Conservation (phyloP, 35 echinoderm and acorn worm genomes). For the Chiridota heheva region DNA sequence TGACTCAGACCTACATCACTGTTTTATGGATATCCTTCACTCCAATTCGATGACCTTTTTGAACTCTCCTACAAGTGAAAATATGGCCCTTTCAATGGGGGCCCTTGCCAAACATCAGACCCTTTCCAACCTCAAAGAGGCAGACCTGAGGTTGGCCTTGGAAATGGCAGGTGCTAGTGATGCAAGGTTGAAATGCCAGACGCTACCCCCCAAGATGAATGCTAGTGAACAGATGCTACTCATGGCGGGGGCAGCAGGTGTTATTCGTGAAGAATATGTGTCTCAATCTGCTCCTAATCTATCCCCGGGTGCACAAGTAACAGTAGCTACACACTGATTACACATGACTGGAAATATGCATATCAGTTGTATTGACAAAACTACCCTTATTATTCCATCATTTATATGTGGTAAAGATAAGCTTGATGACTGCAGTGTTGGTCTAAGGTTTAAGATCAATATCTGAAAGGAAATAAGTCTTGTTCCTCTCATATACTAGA, state of each 20-base stretch:
- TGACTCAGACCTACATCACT: constrained; percentile 91
- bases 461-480: no score
- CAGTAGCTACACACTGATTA: no score
- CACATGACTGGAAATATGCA: no score
- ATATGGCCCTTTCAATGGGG: constrained; percentile 39
- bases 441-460: no score
- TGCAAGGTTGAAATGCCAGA: constrained; percentile 85
- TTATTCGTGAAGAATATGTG: constrained; percentile 77
- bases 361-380: no score
- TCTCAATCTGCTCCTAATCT: constrained; percentile 97
- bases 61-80: constrained; percentile 23
- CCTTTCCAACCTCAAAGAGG: constrained; percentile 66
- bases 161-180: constrained; percentile 59
- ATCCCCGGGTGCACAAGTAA: constrained; percentile 70
- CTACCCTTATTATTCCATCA: no score
- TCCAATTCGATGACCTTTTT: constrained; percentile 61
- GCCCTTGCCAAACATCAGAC: constrained; percentile 93
- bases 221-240: constrained; percentile 90
- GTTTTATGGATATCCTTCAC: constrained; percentile 58
- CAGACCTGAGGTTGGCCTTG: constrained; percentile 48
- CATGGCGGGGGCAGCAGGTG: constrained; percentile 57
- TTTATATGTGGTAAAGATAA: no score
- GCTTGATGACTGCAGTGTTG: no score
- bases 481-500: no score
- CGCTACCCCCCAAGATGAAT: constrained; percentile 86